These are phyloP conservation scores for Drosophila demipolita DNA, from an alignment of 2,888 invertebrate species.

Conservation along the genomic window DNA sequence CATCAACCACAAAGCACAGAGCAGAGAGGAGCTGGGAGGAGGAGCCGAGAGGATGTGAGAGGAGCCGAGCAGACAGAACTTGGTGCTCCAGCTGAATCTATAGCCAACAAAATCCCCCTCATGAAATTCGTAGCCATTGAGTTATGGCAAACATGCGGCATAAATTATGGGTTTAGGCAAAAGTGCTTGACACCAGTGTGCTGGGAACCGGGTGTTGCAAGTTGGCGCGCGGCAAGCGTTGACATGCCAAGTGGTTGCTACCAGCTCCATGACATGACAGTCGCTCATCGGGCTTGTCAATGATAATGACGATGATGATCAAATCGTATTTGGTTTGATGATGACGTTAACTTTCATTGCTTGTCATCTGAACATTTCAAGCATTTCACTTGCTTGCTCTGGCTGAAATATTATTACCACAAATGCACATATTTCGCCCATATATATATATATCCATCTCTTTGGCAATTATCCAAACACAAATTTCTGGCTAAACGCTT, in stretches of 20 bases:
- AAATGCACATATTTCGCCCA: conserved; percentile 25
- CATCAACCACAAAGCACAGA: conserved; percentile 50
- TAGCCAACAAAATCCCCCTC: conserved; percentile 28
- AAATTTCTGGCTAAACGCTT: conserved; percentile 59
- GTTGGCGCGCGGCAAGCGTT: conserved; percentile 51
- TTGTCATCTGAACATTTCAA: conserved; percentile 66
- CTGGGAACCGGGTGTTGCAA: conserved; percentile 13
- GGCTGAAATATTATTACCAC: conserved; percentile 54
- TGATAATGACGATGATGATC: conserved; percentile 27
- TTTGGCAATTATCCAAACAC: conserved; percentile 65
- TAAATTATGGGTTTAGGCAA: conserved; percentile 73
- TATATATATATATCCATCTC: conserved; percentile 21
- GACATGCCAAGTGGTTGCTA: conserved; percentile 65
- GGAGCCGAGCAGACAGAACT: not conserved
- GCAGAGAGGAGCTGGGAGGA: not conserved
- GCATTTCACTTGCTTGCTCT: conserved; percentile 42
- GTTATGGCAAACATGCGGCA: conserved; percentile 80
- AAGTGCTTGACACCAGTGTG: conserved; percentile 53
- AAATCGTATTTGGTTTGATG: conserved; percentile 45
- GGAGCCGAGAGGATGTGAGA: no score
- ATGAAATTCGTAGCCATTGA: conserved; percentile 66
- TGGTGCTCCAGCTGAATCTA: conserved; percentile 13
- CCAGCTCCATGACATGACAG: conserved; percentile 67
- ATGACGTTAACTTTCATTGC: conserved; percentile 66
- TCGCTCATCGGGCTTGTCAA: conserved; percentile 65